Evolutionary conservation across 2,113 vertebrate genomes (phyloP).

Genomic region (Nerophis ophidion): DNA sequence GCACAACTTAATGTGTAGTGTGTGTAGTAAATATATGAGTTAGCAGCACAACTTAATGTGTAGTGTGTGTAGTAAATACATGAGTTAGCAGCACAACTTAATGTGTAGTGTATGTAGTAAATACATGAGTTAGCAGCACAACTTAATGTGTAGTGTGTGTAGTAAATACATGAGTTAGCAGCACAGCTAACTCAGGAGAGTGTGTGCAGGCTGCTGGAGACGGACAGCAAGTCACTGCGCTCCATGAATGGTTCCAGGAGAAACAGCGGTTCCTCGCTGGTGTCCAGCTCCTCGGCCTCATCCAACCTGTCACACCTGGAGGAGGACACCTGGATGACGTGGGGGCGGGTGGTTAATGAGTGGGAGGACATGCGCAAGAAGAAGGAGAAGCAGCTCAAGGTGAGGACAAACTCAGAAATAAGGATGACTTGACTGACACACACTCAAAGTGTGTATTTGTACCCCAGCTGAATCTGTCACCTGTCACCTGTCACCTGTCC

Average conservation of each 20-base stretch:
- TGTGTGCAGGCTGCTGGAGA: constrained; percentile 85
- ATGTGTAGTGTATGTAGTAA: too few relatives aligned
- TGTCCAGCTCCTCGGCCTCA: constrained; percentile 97
- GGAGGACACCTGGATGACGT: constrained; percentile 95
- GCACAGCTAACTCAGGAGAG: neutral
- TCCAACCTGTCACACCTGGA: constrained; percentile 97
- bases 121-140: neutral
- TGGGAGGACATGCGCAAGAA: constrained; percentile 97
- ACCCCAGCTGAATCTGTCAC: too few relatives aligned
- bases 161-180: neutral
- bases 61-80: too few relatives aligned
- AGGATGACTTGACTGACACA: too few relatives aligned
- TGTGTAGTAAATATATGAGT: too few relatives aligned
- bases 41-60: too few relatives aligned
- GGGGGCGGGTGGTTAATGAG: constrained; percentile 96
- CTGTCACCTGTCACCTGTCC: constrained; percentile 13
- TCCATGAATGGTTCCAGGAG: constrained; percentile 95
- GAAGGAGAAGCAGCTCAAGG: constrained; percentile 97
- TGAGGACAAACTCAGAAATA: constrained; percentile 42
- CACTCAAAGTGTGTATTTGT: too few relatives aligned
- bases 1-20: too few relatives aligned
- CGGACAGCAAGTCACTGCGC: constrained; percentile 90
- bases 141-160: neutral
- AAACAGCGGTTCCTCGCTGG: constrained; percentile 94
- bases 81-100: too few relatives aligned